Conservation (phyloP, 2,797 vertebrate genomes). For the Glossophaga mutica region DNA sequence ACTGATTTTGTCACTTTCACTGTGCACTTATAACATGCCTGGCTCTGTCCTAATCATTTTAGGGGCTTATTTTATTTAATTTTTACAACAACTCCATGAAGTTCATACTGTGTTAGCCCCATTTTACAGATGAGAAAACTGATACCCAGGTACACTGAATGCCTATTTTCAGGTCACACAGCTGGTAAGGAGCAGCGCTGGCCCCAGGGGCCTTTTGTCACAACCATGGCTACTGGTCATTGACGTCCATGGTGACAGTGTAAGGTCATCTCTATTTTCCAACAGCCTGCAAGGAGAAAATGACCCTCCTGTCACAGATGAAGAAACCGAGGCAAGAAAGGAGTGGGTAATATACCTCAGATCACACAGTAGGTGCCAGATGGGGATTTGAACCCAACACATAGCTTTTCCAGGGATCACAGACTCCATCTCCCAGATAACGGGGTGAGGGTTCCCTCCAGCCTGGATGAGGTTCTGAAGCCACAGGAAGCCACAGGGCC, state of each 20-base stretch:
- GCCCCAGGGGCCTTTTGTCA: neutral
- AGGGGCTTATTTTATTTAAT: neutral
- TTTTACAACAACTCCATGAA: neutral
- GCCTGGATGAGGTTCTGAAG: neutral
- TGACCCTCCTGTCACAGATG: neutral
- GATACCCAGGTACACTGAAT: neutral
- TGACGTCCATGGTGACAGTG: neutral
- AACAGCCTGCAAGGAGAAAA: neutral
- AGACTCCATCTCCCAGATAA: neutral
- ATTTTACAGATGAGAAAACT: neutral
- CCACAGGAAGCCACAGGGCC: neutral
- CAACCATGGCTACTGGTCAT: neutral
- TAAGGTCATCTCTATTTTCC: neutral
- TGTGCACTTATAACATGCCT: rapidly evolving
- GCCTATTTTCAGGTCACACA: neutral
- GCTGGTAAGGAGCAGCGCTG: neutral
- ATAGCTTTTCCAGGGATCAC: neutral
- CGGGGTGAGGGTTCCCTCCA: neutral
- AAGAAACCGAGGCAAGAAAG: neutral
- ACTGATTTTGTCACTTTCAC: rapidly evolving
- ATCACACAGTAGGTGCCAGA: neutral
- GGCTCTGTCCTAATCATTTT: neutral
- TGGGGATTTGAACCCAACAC: neutral
- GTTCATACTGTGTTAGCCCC: neutral
- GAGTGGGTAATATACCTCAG: neutral